Conservation (phyloP, 2,888 invertebrate species). For the Cheilosia scutellata region DNA sequence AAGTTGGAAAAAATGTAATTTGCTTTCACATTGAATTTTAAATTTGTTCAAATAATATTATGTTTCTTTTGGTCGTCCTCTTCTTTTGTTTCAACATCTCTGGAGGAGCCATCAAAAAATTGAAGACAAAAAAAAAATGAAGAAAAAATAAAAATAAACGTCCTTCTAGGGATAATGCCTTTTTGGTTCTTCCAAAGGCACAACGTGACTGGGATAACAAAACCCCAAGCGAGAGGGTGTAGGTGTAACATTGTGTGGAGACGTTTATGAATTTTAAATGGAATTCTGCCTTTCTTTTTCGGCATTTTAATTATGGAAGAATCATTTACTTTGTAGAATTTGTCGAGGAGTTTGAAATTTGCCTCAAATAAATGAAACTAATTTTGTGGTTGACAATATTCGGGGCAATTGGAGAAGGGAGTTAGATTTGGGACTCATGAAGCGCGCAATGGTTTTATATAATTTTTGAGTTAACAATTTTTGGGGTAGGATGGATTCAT, state of each 20-base stretch:
- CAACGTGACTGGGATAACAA: conserved; percentile 58
- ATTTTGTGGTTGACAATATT: conserved; percentile 39
- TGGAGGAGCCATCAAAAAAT: conserved; percentile 1
- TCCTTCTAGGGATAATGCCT: conserved; percentile 45
- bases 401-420: conserved; percentile 6
- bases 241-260: conserved; percentile 32
- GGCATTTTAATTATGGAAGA: conserved; percentile 50
- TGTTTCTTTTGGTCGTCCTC: conserved; percentile 20
- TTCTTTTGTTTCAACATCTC: conserved; percentile 32
- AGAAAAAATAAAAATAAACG: background rate
- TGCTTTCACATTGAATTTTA: conserved; percentile 64
- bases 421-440: background rate
- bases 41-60: conserved; percentile 61
- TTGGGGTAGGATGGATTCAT: too few relatives aligned
- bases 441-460: background rate
- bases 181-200: conserved; percentile 13
- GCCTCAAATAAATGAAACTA: conserved; percentile 36
- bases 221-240: conserved; percentile 7
- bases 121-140: background rate
- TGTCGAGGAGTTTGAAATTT: conserved; percentile 3
- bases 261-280: conserved; percentile 47
- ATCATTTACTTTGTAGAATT: conserved; percentile 39
- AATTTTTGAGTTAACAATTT: too few relatives aligned
- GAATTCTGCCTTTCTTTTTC: conserved; percentile 20
- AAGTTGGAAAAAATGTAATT: conserved; percentile 48